Base-by-base conservation (phyloP, 2,888 invertebrate genomes). In the Xiphydria camelus region DNA sequence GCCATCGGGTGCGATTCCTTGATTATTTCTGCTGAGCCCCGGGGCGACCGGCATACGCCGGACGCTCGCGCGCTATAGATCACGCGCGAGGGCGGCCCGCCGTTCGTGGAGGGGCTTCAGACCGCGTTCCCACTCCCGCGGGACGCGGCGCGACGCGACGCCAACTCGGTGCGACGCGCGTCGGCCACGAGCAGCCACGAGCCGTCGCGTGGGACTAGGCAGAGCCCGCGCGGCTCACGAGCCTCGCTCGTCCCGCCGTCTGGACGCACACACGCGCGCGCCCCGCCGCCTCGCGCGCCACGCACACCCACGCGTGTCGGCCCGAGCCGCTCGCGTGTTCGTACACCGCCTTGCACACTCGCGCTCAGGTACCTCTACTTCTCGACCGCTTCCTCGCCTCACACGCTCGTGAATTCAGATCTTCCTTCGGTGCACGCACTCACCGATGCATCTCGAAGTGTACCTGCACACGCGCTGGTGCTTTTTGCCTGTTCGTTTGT, bases 171-270 rank as follows among this genome's bases (percentile, higher is more conserved):
- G 52, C 58, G 59, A 61, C 60, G 57, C 55, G 53, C 56, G 62
- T 57, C 55, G 54, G 59, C 62, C 62, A 61, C 59, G 62, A 62
- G 62, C 61, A 64, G 62, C 57, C 64, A 58, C 62, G 65, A 60
- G 61, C 65, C 65, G 66, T 64, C 66, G 59, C 62, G 62, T 62
- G 65, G 61, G 59, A 59, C 63, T 62, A 51, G 55, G 51, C 46
- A 1, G 3, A 52, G 49, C 53, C 34, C 7, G 36, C 45, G 37
- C 41, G 45, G 48, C 53, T 50, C 58, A 57, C 61, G 54, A 55
- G 55, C 12, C 15, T 35, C 41, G 20, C 56, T 46, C 55, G 51
- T 46, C 58, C 47, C 55, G 60, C 54, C 57, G 60, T 59, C 60
- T 59, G 58, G 56, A 45, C 57, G n/a, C 29, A 38, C 43, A 49